Percentiles rank a stretch among this genome's conserved stretches.
These are phyloP conservation scores for Lordiphosa andalusiaca DNA, from an alignment of 2,888 invertebrate species.

Conservation along the genomic window DNA sequence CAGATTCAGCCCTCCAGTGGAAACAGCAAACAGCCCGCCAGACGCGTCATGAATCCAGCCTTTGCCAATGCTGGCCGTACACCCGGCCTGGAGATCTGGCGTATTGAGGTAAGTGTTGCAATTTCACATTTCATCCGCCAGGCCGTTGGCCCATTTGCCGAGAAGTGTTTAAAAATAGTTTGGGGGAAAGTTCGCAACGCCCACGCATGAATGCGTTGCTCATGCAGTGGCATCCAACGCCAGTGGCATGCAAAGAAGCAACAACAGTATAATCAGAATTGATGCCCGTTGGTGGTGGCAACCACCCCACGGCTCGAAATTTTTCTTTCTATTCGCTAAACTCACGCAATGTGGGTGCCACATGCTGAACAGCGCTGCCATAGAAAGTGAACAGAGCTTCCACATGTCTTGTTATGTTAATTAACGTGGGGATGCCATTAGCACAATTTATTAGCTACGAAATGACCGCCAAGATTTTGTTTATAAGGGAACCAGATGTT, in stretches of 20 bases:
- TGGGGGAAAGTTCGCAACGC: conserved; percentile 59
- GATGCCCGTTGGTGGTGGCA: conserved; percentile 5
- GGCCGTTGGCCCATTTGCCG: neutral
- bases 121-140: conserved; percentile 7
- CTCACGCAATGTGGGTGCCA: conserved; percentile 50
- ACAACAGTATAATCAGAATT: conserved; percentile 1
- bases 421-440: conserved; percentile 43
- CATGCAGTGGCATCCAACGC: conserved; percentile 37
- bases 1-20: conserved; percentile 63
- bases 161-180: conserved; percentile 47
- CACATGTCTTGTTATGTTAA: conserved; percentile 33
- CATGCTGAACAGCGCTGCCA: conserved; percentile 32
- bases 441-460: conserved; percentile 51
- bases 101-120: conserved; percentile 86
- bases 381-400: conserved; percentile 7
- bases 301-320: conserved; percentile 5
- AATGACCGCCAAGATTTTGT: conserved; percentile 19
- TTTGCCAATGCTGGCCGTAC: conserved; percentile 86
- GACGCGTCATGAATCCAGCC: conserved; percentile 83
- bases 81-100: conserved; percentile 88
- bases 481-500: conserved; percentile 24
- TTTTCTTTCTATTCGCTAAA: conserved; percentile 41
- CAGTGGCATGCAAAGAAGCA: conserved; percentile 29
- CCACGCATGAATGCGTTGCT: conserved; percentile 70
- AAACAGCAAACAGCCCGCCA: conserved; percentile 67